Evolutionary conservation across 2,888 invertebrate genomes (phyloP), one percentile per base, ranked within the genome.

Genomic region (Coenonympha glycerion): DNA sequence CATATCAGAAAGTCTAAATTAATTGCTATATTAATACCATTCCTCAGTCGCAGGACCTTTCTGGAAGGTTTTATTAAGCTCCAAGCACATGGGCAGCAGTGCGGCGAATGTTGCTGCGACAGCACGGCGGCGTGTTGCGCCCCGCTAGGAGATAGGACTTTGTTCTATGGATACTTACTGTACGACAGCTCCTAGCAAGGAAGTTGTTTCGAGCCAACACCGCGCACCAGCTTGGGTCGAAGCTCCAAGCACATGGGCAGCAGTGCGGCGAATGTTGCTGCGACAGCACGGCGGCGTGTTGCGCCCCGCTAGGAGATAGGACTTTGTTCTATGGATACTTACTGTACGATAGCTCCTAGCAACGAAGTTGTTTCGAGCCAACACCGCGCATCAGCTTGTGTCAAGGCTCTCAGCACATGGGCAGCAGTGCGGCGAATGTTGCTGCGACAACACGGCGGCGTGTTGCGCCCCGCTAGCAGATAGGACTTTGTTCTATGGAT

Each of bases 281-380:
- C 96, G 87, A 69, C 97, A 97, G 69, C 97, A 97, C 0, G 96
- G 96, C n/a, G 97, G 97, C 0, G 96, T 95, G 88, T 95, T 94
- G 59, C 93, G 91, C 8, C 92, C 92, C 45, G 92, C 87, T 60
- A 93, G 91, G 6, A 95, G 77, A 78, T 95, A 97, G 2, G 95
- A 94, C 0, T 95, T 95, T 47, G 92, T 91, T 58, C 93, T 92
- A 71, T 93, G 92, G 31, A 94, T n/a, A 50, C 56, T 47, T 79
- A 90, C 69, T 83, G 89, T 53, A 93, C 88, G 71, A 95, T 95
- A 39, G 96, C 97, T 1, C 96, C 95, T 3, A 96, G 85, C 15
- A 97, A 77, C 6, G 95, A 95, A 0, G 93, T 92, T 11, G 95
- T 95, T 74, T 97, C 97, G 19, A 97, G 83, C 96, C 96, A 97